Percentiles rank a stretch among this genome's conserved stretches.
Evolutionary conservation across 2,888 invertebrate species (phyloP).

Genomic region (Caenorhabditis sp.): DNA sequence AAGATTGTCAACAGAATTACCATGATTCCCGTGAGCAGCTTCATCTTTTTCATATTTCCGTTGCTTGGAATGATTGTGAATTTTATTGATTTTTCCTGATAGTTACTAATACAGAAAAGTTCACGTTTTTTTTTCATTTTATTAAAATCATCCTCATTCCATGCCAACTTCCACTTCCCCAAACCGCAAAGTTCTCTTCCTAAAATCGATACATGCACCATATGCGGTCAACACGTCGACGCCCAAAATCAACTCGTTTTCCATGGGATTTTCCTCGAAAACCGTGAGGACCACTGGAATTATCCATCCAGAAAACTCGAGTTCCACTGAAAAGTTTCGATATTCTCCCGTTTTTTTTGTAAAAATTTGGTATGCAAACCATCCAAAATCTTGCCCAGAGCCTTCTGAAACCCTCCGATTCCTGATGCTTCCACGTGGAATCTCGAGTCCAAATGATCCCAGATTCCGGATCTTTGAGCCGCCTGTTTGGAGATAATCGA

Average conservation of each 20-base stretch:
- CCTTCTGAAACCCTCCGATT: conserved; percentile 28
- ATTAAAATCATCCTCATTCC: too few relatives aligned
- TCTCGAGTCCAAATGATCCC: conserved; percentile 13
- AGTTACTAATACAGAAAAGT: too few relatives aligned
- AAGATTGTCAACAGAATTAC: too few relatives aligned
- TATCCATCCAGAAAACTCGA: conserved; percentile 14
- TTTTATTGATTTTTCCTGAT: too few relatives aligned
- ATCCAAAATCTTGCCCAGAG: conserved; percentile 47
- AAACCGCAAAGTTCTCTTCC: too few relatives aligned
- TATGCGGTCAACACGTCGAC: conserved; percentile 45
- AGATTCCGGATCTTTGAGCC: conserved; percentile 22
- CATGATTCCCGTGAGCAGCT: too few relatives aligned
- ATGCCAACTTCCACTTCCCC: too few relatives aligned
- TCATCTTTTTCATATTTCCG: too few relatives aligned
- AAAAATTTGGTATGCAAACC: too few relatives aligned
- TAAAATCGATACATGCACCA: conserved; percentile 26
- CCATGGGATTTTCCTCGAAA: conserved; percentile 10
- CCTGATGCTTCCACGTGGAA: conserved; percentile 46
- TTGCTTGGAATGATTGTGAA: too few relatives aligned
- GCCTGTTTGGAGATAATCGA: conserved; percentile 28
- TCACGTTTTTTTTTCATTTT: too few relatives aligned
- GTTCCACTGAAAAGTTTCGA: conserved; percentile 29
- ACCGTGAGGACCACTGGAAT: conserved; percentile 40
- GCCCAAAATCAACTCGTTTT: conserved; percentile 33
- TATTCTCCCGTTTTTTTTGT: neutral